Percentiles rank a stretch among this genome's conserved stretches.
These are phyloP conservation scores for Porites australiensis DNA, from an alignment of 64 coral and sea anemone genomes.

Conservation along the genomic window DNA sequence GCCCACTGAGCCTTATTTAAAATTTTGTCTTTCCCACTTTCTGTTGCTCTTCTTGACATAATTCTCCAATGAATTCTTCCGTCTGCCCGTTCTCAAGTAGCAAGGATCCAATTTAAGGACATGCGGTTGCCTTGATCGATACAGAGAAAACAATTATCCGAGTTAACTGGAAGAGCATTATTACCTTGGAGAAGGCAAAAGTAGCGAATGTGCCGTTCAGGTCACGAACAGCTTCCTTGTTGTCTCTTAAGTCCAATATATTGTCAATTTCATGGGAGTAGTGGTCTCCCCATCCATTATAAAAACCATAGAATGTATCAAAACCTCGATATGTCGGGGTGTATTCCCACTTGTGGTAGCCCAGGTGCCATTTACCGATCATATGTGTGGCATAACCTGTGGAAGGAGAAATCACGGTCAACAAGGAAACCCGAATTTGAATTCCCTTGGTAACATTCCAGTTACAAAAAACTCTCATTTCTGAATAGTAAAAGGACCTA, in stretches of 20 bases:
- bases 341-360: slow-evolving; percentile 54
- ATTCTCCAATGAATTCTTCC: no score
- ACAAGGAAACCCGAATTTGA: neutral
- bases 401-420: no score
- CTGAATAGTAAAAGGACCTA: no score
- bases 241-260: slow-evolving; percentile 46
- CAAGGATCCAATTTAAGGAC: no score
- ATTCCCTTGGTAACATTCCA: neutral
- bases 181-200: slow-evolving; percentile 52
- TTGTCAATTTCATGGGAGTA: slow-evolving; percentile 18
- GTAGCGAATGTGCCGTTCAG: slow-evolving; percentile 30
- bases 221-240: neutral
- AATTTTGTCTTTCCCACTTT: no score
- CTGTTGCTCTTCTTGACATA: no score
- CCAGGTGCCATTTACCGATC: slow-evolving; percentile 70
- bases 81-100: no score
- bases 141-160: neutral
- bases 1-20: no score
- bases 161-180: neutral
- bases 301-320: slow-evolving; percentile 60
- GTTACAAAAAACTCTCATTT: no score
- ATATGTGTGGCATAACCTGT: slow-evolving; percentile 67
- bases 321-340: slow-evolving; percentile 59
- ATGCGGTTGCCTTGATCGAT: no score
- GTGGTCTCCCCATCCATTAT: slow-evolving; percentile 46